Base-by-base conservation (phyloP, 2,888 invertebrate genomes). In the Crematogaster levior region DNA sequence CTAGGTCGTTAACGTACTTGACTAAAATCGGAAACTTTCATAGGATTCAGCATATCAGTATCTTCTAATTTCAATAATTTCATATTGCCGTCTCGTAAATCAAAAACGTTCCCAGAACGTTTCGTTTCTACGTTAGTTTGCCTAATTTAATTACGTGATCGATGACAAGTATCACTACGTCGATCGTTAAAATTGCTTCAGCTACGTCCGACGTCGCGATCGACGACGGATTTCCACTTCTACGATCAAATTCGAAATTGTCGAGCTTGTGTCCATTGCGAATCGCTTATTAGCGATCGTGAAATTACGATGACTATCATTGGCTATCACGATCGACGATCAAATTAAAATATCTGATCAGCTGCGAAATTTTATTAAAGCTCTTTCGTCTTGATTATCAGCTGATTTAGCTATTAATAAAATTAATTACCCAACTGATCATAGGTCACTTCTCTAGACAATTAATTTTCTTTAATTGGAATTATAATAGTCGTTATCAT, bases 11-110 rank as follows among this genome's bases (percentile, higher is more conserved):
- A 61, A 70, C 74, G 82, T 82, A 81, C 77, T 46, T 73, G 68
- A 63, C 68, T 72, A 79, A 86, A 74, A 83, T 88, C 70, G 80
- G 83, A 85, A 86, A 87, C 84, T 88, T 86, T 88, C 82, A 83
- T 83, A 65, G 53, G 56, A 61, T 30, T 60, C 58, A 43, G 65
- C 12, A 48, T 56, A 81, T 60, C 53, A 46, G 82, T 82, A 77
- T 72, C 81, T 66, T 46, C 82, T 79, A 77, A 70, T 84, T 73
- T 84, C 81, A 70, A 88, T 68, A n/a, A n/a, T n/a, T n/a, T 81
- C 40, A 37, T 73, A 58, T 84, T 84, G 80, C 75, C 40, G 51
- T 53, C 43, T 81, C 43, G 15, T 37, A 58, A 81, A 81, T 46
- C 3, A 81, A 75, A 63, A 46, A 73, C n/a, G 15, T 27, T 37